Evolutionary conservation across 2,888 invertebrate genomes (phyloP).

Genomic region (Alviniconcha strummeri): DNA sequence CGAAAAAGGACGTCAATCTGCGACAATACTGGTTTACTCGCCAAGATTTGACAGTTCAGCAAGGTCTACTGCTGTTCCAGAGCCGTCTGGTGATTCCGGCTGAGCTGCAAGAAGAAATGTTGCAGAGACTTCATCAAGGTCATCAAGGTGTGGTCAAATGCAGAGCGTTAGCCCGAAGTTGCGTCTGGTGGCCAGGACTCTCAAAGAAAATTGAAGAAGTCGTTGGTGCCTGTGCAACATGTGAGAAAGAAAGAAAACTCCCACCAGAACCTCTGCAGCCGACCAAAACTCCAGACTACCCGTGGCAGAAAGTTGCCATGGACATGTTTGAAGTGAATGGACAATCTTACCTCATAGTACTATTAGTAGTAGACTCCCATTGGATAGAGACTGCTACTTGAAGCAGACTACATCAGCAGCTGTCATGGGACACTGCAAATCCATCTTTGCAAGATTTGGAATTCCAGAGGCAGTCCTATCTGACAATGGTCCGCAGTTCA

Average conservation of each 20-base stretch:
- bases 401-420: not conserved
- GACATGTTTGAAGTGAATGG: not conserved
- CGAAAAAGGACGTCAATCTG: not conserved
- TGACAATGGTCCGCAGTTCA: constrained; percentile 3
- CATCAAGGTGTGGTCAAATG: constrained; percentile 10
- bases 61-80: constrained; percentile 7
- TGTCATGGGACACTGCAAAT: constrained; percentile 1
- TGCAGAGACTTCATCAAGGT: not conserved
- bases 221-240: not conserved
- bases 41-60: not conserved
- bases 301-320: not conserved
- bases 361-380: no score
- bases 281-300: constrained; percentile 2
- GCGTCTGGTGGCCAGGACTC: not conserved
- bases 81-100: not conserved
- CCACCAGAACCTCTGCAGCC: not conserved
- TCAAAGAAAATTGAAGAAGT: constrained; percentile 19
- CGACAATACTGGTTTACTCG: not conserved
- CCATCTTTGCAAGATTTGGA: constrained; percentile 4
- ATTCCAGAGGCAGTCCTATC: not conserved
- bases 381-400: constrained; percentile 4
- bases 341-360: not conserved
- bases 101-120: constrained; percentile 1
- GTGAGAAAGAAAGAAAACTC: not conserved
- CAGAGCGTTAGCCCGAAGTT: not conserved